Conservation (phyloP, 2,888 invertebrate species). For the Ormyrus labotus region DNA sequence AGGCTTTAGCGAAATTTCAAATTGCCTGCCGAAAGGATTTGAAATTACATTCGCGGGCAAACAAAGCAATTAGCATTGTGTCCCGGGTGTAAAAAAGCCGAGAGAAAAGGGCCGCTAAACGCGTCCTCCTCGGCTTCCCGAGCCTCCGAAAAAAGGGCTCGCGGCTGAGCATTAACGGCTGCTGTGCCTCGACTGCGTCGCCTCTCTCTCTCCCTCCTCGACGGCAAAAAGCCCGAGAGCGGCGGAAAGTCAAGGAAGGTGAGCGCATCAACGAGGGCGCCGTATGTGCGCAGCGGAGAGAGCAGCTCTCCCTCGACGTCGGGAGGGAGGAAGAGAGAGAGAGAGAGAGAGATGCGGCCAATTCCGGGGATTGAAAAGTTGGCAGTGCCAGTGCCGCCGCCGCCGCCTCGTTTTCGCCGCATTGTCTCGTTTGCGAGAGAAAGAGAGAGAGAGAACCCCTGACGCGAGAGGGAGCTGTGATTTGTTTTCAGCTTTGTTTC, state of each 20-base stretch:
- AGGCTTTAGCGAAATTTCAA: not conserved
- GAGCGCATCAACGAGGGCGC: not conserved
- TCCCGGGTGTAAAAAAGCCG: not conserved
- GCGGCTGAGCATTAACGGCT: too few relatives aligned
- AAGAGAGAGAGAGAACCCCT: not conserved
- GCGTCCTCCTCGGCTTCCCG: too few relatives aligned
- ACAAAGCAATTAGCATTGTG: too few relatives aligned
- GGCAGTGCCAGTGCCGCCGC: conserved; percentile 58
- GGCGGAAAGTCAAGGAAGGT: not conserved
- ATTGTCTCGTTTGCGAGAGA: not conserved
- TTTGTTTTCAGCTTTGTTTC: conserved; percentile 5
- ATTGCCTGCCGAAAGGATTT: not conserved
- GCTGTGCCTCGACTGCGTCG: too few relatives aligned
- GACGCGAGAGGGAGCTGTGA: not conserved
- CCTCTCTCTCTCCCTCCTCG: not conserved
- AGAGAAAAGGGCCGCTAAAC: not conserved
- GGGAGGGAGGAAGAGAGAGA: not conserved
- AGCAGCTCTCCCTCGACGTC: too few relatives aligned
- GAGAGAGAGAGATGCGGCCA: conserved; percentile 52
- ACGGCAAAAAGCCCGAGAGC: conserved; percentile 9
- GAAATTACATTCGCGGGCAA: not conserved
- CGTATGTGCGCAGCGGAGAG: too few relatives aligned
- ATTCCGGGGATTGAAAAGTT: conserved; percentile 71
- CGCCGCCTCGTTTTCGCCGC: conserved; percentile 5
- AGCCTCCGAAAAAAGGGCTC: too few relatives aligned